Conservation (phyloP, 2,888 invertebrate species). For the Hyalella azteca region DNA sequence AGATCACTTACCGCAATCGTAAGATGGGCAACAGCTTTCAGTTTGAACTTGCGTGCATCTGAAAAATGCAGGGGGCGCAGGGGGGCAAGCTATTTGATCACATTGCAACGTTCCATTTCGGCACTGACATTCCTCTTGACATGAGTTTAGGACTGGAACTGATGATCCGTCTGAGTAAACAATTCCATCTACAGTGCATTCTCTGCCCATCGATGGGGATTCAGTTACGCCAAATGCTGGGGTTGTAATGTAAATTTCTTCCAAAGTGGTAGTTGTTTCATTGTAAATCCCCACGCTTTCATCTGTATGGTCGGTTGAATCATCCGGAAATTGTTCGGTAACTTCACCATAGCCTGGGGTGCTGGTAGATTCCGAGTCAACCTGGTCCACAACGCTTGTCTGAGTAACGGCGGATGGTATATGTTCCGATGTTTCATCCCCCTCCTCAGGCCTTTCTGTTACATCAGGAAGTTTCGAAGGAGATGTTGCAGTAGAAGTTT, state of each 20-base stretch:
- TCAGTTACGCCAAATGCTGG: not conserved
- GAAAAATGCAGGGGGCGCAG: conserved; percentile 72
- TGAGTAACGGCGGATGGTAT: not conserved
- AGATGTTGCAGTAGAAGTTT: not conserved
- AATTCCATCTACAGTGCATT: conserved; percentile 77
- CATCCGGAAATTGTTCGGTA: not conserved
- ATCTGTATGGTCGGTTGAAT: not conserved
- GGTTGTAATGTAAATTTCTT: not conserved
- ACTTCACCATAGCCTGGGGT: not conserved
- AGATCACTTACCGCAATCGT: conserved; percentile 69
- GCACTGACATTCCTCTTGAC: conserved; percentile 79
- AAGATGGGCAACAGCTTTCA: conserved; percentile 73
- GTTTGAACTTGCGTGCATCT: conserved; percentile 72
- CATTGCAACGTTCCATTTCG: conserved; percentile 83
- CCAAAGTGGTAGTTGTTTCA: not conserved
- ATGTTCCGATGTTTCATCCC: not conserved
- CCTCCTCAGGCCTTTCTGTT: not conserved
- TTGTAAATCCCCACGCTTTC: not conserved
- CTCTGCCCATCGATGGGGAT: not conserved
- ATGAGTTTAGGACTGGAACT: conserved; percentile 74
- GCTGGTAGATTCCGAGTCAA: not conserved
- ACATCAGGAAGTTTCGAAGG: not conserved
- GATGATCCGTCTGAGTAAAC: conserved; percentile 78
- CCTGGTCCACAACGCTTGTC: not conserved
- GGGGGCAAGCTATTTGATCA: conserved; percentile 74